phyloP scores from a whole-genome alignment of 2,113 vertebrate genomes.

The Acanthochromis polyacanthus region DNA sequence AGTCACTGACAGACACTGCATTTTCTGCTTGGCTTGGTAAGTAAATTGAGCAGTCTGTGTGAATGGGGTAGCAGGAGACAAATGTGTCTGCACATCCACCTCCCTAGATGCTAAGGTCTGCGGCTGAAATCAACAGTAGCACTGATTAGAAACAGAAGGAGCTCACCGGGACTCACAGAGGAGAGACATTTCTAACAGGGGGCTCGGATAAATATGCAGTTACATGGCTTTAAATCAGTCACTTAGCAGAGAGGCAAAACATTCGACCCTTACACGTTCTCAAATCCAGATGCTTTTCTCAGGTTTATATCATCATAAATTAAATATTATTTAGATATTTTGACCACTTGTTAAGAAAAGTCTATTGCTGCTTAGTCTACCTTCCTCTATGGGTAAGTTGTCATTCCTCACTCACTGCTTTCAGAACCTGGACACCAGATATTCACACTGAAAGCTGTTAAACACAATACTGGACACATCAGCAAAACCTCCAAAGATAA shows the following conservation, averaged over 20 bases:
- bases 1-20: constrained; percentile 51
- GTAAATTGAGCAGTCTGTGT: constrained; percentile 58
- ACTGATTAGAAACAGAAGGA: constrained; percentile 34
- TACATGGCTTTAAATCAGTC: neutral
- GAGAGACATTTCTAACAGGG: neutral
- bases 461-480: no score
- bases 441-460: no score
- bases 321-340: no score
- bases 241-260: neutral
- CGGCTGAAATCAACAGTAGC: constrained; percentile 17
- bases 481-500: no score
- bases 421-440: neutral
- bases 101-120: constrained; percentile 32
- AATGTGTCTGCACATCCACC: constrained; percentile 53
- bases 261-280: neutral
- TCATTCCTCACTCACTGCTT: neutral
- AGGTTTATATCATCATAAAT: no score
- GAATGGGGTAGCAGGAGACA: constrained; percentile 40
- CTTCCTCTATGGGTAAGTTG: no score
- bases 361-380: no score
- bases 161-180: neutral
- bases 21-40: constrained; percentile 67
- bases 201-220: constrained; percentile 7
- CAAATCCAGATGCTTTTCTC: neutral
- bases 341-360: no score